phyloP scores from a whole-genome alignment of 2,888 invertebrate species.

The Siphonodentalium dalli region DNA sequence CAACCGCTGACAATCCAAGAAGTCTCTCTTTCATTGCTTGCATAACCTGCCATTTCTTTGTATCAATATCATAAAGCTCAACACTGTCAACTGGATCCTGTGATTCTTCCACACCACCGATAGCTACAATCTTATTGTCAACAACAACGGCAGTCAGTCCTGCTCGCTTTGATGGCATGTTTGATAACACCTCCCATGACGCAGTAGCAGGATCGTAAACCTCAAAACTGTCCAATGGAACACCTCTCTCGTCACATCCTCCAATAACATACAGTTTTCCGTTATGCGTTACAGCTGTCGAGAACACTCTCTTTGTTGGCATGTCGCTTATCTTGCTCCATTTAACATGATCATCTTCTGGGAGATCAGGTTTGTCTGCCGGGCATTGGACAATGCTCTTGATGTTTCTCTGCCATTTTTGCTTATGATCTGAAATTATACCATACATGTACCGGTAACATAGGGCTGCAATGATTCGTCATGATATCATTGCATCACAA shows the following conservation, averaged over 20 bases:
- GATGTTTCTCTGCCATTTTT: too few species aligned
- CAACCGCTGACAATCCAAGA: slow-evolving; percentile 55
- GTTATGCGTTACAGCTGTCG: slow-evolving; percentile 45
- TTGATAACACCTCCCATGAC: slow-evolving; percentile 45
- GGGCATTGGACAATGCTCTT: too few species aligned
- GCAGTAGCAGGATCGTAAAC: slow-evolving; percentile 42
- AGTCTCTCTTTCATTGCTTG: slow-evolving; percentile 46
- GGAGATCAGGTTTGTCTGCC: too few species aligned
- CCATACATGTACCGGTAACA: too few species aligned
- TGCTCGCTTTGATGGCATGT: slow-evolving; percentile 59
- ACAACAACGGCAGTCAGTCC: slow-evolving; percentile 48
- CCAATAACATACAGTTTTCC: slow-evolving; percentile 56
- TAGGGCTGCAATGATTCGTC: too few species aligned
- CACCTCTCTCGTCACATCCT: slow-evolving; percentile 60
- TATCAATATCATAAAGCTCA: slow-evolving; percentile 52
- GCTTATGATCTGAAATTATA: too few species aligned
- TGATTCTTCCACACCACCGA: slow-evolving; percentile 56
- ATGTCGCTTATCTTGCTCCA: slow-evolving; percentile 36
- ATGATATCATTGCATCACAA: too few species aligned
- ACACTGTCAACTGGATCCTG: slow-evolving; percentile 58
- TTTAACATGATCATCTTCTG: too few species aligned
- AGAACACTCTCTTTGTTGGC: slow-evolving; percentile 55
- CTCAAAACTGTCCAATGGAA: slow-evolving; percentile 57
- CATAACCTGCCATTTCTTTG: slow-evolving; percentile 49
- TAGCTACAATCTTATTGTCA: slow-evolving; percentile 50